Evolutionary conservation across 1,140 invertebrate genomes (phyloP), one percentile per base, ranked within the genome.

Genomic region (Homalodisca vitripennis): DNA sequence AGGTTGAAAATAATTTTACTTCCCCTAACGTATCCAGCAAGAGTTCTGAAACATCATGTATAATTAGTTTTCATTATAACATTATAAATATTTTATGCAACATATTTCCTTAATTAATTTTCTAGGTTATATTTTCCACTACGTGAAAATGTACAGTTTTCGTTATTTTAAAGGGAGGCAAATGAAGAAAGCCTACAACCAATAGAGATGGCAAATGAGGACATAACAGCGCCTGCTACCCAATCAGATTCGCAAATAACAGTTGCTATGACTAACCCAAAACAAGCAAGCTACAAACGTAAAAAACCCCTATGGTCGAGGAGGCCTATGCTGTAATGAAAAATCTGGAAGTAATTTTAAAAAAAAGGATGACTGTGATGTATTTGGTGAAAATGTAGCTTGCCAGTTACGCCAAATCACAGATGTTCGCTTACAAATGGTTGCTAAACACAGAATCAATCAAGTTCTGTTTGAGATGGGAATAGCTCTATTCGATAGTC

Each of bases 321-420:
- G n/a, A n/a, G n/a, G n/a, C n/a, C n/a, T n/a, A n/a, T n/a, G n/a
- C n/a, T n/a, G n/a, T n/a, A n/a, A n/a, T n/a, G n/a, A n/a, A n/a
- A 17, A 6, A 41, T 17, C 34, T 10, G 34, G 34, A 41, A 6
- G 6, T 10, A 41, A 41, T 17, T 10, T 10, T 17, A 41, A 41
- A 41, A 41, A 17, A 6, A 17, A 10, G 34, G 17, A 10, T 17
- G 6, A 17, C n/a, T n/a, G n/a, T n/a, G n/a, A n/a, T n/a, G n/a
- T n/a, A n/a, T n/a, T 62, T 62, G 13, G 57, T 13, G 57, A 30
- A 26, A 62, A 62, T 26, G 57, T 62, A 62, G 57, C 57, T 62
- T 62, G 57, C 27, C 57, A 62, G 57, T 26, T 62, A 26, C 57
- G 57, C 29, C 57, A 62, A 62, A 62, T 62, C 13, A 62, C 13